Percentiles rank a stretch among this genome's conserved stretches.
phyloP scores from a whole-genome alignment of 2,888 invertebrate genomes.

The Strigamia crassipes region DNA sequence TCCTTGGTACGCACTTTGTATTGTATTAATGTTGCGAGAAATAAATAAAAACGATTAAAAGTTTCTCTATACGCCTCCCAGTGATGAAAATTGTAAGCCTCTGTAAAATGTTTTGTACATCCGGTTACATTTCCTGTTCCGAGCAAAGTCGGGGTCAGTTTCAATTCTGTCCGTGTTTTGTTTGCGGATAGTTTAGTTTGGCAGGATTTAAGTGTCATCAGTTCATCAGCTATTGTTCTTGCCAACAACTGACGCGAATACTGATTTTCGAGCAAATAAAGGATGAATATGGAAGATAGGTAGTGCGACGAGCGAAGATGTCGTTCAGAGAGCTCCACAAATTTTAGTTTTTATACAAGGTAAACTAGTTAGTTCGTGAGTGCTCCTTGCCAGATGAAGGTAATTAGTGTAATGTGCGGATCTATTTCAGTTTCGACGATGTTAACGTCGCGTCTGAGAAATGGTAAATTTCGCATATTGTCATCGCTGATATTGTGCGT shows the following conservation, averaged over 20 bases:
- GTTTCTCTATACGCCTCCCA: neutral
- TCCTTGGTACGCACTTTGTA: too few species aligned
- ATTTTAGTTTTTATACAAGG: neutral
- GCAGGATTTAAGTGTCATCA: neutral
- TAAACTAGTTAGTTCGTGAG: neutral
- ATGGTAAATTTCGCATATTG: conserved; percentile 15
- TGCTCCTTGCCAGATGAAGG: neutral
- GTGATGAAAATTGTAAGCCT: neutral
- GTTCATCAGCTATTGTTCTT: neutral
- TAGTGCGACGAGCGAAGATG: conserved; percentile 1
- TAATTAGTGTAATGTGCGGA: neutral
- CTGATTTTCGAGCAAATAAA: neutral
- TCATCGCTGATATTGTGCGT: neutral
- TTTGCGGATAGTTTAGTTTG: too few species aligned
- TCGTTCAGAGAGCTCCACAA: neutral
- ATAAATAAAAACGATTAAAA: neutral
- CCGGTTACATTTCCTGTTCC: conserved; percentile 14
- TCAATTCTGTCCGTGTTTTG: conserved; percentile 3
- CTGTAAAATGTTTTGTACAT: neutral
- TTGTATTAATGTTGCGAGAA: too few species aligned
- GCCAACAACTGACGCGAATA: neutral
- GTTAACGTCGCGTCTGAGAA: conserved; percentile 20
- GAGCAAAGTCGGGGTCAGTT: neutral
- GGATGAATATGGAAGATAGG: conserved; percentile 24
- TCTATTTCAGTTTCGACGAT: neutral